Conservation (phyloP, 2,888 invertebrate species). For the Rhamnusium bicolor region DNA sequence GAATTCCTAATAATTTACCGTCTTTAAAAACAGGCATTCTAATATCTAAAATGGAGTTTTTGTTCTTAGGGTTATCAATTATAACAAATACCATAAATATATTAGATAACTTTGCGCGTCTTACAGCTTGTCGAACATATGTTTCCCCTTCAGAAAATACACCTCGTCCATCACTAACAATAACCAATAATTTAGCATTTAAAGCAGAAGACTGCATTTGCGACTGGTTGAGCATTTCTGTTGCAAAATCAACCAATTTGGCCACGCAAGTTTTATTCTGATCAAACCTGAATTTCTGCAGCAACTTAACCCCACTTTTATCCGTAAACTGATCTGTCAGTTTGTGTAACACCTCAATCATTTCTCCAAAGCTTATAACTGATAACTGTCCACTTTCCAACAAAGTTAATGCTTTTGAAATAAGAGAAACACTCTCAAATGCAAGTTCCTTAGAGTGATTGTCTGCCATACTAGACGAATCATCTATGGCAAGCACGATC, state of each 20-base stretch:
- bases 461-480: conserved; percentile 93
- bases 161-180: conserved; percentile 96
- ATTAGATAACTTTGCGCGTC: conserved; percentile 84
- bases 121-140: conserved; percentile 83
- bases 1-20: conserved; percentile 76
- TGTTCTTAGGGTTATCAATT: conserved; percentile 93
- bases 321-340: conserved; percentile 91
- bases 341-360: conserved; percentile 88
- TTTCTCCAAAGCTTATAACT: conserved; percentile 93
- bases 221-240: conserved; percentile 77
- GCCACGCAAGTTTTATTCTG: conserved; percentile 93
- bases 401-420: conserved; percentile 90
- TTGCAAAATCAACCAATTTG: conserved; percentile 85
- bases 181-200: conserved; percentile 88
- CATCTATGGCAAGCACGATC: conserved; percentile 96
- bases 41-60: conserved; percentile 94
- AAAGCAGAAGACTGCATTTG: conserved; percentile 71
- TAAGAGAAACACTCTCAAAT: conserved; percentile 94
- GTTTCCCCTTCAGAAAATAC: conserved; percentile 91
- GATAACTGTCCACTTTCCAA: conserved; percentile 95
- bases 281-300: conserved; percentile 88
- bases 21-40: conserved; percentile 82
- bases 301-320: conserved; percentile 86
- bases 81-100: conserved; percentile 97
- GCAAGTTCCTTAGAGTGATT: conserved; percentile 92